Conservation (phyloP, 2,113 vertebrate species). For the Typhlomys cinereus region DNA sequence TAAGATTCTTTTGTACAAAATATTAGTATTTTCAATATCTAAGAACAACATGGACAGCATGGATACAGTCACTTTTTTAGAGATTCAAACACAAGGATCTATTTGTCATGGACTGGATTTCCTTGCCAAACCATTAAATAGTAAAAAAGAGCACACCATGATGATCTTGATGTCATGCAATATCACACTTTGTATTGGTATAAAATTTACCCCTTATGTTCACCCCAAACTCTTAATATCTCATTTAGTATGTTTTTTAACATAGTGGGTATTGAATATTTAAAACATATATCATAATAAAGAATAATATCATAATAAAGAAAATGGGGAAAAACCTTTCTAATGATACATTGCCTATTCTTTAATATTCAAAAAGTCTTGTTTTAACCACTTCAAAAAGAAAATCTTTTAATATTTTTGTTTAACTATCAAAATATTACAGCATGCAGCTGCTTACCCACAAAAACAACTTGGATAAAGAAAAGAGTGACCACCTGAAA, state of each 20-base stretch:
- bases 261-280: background rate
- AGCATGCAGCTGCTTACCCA: background rate
- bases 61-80: constrained; percentile 69
- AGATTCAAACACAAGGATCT: constrained; percentile 64
- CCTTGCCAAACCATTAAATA: constrained; percentile 58
- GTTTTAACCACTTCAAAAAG: background rate
- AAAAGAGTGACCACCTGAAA: background rate
- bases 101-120: constrained; percentile 77
- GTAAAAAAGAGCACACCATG: background rate
- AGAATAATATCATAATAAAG: background rate
- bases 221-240: background rate
- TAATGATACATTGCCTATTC: background rate
- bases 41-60: constrained; percentile 66
- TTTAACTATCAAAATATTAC: background rate
- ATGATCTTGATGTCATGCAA: constrained; percentile 38
- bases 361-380: background rate
- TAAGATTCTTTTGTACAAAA: constrained; percentile 68
- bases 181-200: constrained; percentile 10
- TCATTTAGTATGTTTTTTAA: background rate
- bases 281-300: constrained; percentile 16
- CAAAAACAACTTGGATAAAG: background rate
- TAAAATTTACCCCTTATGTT: constrained; percentile 37
- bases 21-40: constrained; percentile 75
- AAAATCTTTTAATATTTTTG: background rate
- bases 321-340: background rate